phyloP scores from a whole-genome alignment of 2,888 invertebrate species.

The Thera obeliscata region DNA sequence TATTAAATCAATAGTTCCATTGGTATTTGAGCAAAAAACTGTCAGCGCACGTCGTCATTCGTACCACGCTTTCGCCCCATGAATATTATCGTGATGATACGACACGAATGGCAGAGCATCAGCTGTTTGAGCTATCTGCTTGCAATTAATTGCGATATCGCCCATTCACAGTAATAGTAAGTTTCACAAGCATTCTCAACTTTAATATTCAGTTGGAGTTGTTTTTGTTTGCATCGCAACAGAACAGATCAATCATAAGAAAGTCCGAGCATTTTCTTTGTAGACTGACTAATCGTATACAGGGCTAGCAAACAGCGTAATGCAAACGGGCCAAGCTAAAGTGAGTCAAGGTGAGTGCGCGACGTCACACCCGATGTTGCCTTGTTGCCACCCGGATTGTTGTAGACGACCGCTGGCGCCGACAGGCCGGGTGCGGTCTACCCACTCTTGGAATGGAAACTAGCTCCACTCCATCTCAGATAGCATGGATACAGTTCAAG shows the following conservation, averaged over 20 bases:
- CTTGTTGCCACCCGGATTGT: conserved; percentile 77
- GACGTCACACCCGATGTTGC: conserved; percentile 59
- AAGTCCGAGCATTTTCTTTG: conserved; percentile 46
- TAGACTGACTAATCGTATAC: conserved; percentile 66
- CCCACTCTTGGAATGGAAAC: conserved; percentile 58
- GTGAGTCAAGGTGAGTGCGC: conserved; percentile 80
- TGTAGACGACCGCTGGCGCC: conserved; percentile 60
- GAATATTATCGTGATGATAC: conserved; percentile 65
- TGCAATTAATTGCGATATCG: conserved; percentile 69
- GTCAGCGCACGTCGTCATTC: conserved; percentile 46
- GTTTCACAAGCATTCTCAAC: conserved; percentile 55
- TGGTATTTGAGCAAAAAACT: conserved; percentile 38
- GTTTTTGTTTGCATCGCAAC: conserved; percentile 27
- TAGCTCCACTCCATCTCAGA: conserved; percentile 48
- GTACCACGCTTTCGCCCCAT: conserved; percentile 71
- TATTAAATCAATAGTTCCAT: conserved; percentile 17
- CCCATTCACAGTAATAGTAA: conserved; percentile 62
- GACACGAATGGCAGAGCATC: conserved; percentile 72
- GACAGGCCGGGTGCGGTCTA: conserved; percentile 63
- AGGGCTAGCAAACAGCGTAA: conserved; percentile 63
- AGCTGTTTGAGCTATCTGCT: conserved; percentile 73
- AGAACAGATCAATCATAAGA: conserved; percentile 21
- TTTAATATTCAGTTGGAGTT: conserved; percentile 38
- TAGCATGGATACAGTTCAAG: conserved; percentile 40
- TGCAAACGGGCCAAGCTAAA: conserved; percentile 73